Evolutionary conservation across 2,797 vertebrate genomes (phyloP).

Genomic region (Trachurus trachurus): DNA sequence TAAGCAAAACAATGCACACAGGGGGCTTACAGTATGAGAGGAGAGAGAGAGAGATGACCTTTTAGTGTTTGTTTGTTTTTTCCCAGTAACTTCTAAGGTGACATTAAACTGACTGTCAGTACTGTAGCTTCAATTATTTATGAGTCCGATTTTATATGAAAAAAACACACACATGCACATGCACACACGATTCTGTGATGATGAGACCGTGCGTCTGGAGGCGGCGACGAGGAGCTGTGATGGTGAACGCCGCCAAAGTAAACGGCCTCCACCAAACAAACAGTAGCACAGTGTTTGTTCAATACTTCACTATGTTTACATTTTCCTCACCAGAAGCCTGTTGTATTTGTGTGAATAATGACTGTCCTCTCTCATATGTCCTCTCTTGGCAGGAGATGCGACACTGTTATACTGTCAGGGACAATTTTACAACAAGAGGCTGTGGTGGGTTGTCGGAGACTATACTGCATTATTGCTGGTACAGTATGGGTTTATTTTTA

Average conservation of each 20-base stretch:
- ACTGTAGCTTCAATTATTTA: conserved; percentile 20
- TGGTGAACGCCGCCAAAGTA: background rate
- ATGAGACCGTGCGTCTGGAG: background rate
- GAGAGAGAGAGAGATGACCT: conserved; percentile 22
- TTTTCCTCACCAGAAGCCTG: background rate
- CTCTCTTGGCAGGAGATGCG: background rate
- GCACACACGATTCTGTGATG: background rate
- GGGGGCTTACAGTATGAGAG: conserved; percentile 5
- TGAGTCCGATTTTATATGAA: conserved; percentile 1
- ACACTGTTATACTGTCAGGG: background rate
- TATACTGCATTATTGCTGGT: background rate
- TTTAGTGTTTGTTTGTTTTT: conserved; percentile 5
- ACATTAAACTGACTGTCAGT: conserved; percentile 33
- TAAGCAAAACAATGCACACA: conserved; percentile 45
- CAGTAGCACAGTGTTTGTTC: background rate
- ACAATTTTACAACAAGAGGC: background rate
- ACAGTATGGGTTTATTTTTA: background rate
- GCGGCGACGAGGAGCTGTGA: background rate
- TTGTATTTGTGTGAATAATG: background rate
- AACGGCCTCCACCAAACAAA: background rate
- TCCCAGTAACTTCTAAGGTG: background rate
- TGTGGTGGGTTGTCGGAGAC: background rate
- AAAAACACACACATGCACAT: background rate
- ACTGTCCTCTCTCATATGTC: background rate
- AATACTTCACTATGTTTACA: background rate